Evolutionary conservation across 2,113 vertebrate genomes (phyloP).

Genomic region (Brienomyrus longianalis): DNA sequence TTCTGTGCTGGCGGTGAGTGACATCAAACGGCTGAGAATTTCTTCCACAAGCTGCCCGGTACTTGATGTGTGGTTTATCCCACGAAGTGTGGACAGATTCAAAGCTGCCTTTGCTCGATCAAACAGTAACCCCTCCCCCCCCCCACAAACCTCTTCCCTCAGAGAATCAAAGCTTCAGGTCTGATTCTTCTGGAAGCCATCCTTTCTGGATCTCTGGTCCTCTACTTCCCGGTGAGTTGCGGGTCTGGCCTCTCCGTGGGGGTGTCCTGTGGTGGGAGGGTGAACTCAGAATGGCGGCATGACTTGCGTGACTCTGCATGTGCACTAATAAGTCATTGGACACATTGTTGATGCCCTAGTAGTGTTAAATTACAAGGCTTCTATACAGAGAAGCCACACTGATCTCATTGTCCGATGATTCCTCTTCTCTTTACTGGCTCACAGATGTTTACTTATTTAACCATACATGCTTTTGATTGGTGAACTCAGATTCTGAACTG

Average conservation of each 20-base stretch:
- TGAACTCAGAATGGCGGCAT: not conserved
- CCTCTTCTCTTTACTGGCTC: not conserved
- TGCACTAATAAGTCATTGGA: not conserved
- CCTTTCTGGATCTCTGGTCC: constrained; percentile 85
- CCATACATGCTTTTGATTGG: not conserved
- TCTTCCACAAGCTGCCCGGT: not conserved
- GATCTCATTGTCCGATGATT: not conserved
- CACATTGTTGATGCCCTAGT: not conserved
- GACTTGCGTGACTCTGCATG: not conserved
- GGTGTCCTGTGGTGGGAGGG: not conserved
- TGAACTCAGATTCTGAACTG: not conserved
- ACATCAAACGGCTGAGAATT: not conserved
- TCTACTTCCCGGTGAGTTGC: constrained; percentile 89
- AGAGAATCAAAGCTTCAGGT: constrained; percentile 92
- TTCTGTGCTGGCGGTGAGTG: not conserved
- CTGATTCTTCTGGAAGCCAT: constrained; percentile 90
- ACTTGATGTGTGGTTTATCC: not conserved
- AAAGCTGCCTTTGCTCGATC: not conserved
- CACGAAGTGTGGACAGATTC: not conserved
- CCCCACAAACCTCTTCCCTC: constrained; percentile 12
- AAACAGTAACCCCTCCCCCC: constrained; percentile 41
- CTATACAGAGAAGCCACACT: not conserved
- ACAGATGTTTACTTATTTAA: not conserved
- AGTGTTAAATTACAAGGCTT: not conserved
- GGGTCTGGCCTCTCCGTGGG: not conserved